A percentile compares a stretch with the other conserved stretches of the same genome.
These are phyloP conservation scores for Drosophila lacteicornis DNA, from an alignment of 1,140 invertebrate genomes.

Conservation along the genomic window DNA sequence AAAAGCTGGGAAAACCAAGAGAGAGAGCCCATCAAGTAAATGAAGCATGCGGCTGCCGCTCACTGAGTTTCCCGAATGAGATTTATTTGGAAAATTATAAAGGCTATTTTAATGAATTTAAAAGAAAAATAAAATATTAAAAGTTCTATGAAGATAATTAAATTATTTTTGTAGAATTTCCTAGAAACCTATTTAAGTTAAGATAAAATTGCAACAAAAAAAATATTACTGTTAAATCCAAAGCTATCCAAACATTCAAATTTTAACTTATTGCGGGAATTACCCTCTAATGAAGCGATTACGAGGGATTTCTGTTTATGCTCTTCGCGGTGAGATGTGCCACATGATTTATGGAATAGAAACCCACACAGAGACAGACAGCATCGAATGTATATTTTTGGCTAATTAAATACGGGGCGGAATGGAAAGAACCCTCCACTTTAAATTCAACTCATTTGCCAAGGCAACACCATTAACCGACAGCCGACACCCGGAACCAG, in stretches of 20 bases:
- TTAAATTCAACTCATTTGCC: constrained; percentile 62
- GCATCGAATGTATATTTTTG: constrained; percentile 33
- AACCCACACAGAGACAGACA: background rate
- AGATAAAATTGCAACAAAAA: no score
- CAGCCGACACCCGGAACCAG: constrained; percentile 46
- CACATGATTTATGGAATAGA: constrained; percentile 62
- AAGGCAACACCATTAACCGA: constrained; percentile 41
- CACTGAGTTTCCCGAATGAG: background rate
- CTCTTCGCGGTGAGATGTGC: background rate
- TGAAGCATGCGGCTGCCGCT: constrained; percentile 53
- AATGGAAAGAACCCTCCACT: constrained; percentile 48
- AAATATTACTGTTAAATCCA: background rate
- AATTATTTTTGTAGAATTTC: background rate
- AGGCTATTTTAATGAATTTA: background rate
- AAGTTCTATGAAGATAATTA: no score
- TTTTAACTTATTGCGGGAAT: background rate
- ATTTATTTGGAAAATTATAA: constrained; percentile 27
- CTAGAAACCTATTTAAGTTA: background rate
- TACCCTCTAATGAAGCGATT: constrained; percentile 18
- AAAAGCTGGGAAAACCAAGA: constrained; percentile 1
- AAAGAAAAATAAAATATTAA: no score
- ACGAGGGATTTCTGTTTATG: constrained; percentile 4
- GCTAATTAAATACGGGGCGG: constrained; percentile 70
- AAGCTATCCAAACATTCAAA: background rate
- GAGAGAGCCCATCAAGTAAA: constrained; percentile 50